Evolutionary conservation across 2,113 vertebrate genomes (phyloP).

Genomic region (Xenopus laevis): DNA sequence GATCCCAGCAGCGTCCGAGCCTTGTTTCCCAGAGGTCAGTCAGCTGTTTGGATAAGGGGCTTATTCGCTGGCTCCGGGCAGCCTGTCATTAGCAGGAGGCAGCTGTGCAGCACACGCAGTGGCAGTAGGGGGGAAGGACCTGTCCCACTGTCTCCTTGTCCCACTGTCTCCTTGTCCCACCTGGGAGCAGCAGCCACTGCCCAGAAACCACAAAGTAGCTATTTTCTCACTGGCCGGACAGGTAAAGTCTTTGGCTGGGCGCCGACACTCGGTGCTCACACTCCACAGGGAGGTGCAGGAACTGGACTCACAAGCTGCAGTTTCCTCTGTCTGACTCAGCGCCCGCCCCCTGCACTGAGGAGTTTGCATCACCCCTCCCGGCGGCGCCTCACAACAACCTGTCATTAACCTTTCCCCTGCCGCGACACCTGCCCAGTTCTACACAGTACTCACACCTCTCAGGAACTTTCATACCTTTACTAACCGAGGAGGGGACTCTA

Average conservation of each 20-base stretch:
- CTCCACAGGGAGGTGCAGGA: conserved; percentile 32
- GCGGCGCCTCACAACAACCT: conserved; percentile 16
- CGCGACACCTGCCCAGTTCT: too few species aligned
- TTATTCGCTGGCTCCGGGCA: background rate
- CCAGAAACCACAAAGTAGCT: too few species aligned
- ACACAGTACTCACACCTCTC: too few species aligned
- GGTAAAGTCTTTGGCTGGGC: conserved; percentile 3
- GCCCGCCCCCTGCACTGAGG: conserved; percentile 10
- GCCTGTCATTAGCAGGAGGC: conserved; percentile 3
- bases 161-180: too few species aligned
- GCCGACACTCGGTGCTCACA: background rate
- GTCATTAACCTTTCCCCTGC: background rate
- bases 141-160: background rate
- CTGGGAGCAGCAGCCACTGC: background rate
- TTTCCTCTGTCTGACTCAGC: conserved; percentile 30
- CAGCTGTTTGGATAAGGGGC: background rate
- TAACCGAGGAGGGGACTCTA: too few species aligned
- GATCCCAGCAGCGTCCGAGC: too few species aligned
- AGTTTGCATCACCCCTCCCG: conserved; percentile 24
- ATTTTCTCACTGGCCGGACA: background rate
- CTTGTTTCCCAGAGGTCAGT: background rate
- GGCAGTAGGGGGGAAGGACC: too few species aligned
- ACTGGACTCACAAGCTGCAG: conserved; percentile 4
- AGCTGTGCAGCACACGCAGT: background rate
- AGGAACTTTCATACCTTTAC: too few species aligned